These are phyloP conservation scores for Akabosia matsudoensis DNA, from an alignment of 1,140 invertebrate species.

Conservation along the genomic window DNA sequence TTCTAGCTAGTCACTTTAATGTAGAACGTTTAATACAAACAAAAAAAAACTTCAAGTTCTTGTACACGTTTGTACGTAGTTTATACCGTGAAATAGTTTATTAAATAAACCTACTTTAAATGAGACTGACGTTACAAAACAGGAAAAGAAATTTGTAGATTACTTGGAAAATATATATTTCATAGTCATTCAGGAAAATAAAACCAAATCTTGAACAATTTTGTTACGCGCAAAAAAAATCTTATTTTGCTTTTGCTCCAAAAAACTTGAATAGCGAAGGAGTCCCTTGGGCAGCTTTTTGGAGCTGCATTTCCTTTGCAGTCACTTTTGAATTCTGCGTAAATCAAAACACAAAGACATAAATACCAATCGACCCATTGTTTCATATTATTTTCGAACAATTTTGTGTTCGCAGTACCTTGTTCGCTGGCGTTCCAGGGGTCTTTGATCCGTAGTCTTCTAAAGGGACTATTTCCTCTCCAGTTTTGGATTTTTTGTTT, in stretches of 20 bases:
- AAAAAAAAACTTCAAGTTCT: too few species aligned
- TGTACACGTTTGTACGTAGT: not conserved
- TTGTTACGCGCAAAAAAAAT: not conserved
- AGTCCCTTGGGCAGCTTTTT: slow-evolving; percentile 42
- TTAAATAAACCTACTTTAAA: too few species aligned
- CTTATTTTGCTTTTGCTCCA: not conserved
- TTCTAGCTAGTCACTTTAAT: not conserved
- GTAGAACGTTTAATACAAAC: not conserved
- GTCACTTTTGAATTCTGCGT: slow-evolving; percentile 32
- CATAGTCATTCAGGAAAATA: too few species aligned
- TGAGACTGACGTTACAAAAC: too few species aligned
- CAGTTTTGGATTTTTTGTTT: slow-evolving; percentile 36
- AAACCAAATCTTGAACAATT: not conserved
- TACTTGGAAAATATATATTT: too few species aligned
- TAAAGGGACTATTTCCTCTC: slow-evolving; percentile 21
- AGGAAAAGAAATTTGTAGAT: too few species aligned
- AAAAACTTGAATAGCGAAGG: slow-evolving; percentile 42
- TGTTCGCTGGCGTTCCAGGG: not conserved
- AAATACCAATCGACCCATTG: not conserved
- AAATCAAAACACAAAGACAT: not conserved
- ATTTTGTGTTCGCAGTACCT: not conserved
- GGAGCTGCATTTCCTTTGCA: slow-evolving; percentile 37
- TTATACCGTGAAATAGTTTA: too few species aligned
- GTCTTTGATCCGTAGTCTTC: slow-evolving; percentile 39
- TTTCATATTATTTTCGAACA: not conserved